These are phyloP conservation scores for Plecturocebus donacophilus DNA, from an alignment of 2,113 vertebrate species.

Conservation along the genomic window DNA sequence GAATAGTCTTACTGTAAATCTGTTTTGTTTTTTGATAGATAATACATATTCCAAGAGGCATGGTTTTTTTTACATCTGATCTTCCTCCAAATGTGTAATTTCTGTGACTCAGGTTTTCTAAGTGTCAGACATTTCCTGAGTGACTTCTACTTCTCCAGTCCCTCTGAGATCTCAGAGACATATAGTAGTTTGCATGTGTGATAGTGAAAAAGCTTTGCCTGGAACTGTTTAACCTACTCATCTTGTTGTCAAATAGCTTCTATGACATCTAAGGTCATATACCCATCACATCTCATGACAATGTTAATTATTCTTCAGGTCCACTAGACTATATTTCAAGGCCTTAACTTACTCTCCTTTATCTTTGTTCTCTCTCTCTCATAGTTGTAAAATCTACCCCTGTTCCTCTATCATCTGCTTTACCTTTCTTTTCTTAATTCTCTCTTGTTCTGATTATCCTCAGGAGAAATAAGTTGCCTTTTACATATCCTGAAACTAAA, in stretches of 20 bases:
- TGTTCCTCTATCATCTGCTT: neutral
- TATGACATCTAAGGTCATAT: neutral
- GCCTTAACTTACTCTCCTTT: neutral
- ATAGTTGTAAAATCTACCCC: neutral
- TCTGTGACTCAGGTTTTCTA: neutral
- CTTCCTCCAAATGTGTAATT: neutral
- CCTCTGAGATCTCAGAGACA: neutral
- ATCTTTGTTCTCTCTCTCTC: neutral
- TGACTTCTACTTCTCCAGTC: neutral
- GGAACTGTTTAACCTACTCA: neutral
- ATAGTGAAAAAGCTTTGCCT: neutral
- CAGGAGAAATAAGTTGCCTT: neutral
- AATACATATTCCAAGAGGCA: neutral
- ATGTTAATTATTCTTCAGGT: neutral
- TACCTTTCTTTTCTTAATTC: neutral
- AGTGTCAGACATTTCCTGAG: neutral
- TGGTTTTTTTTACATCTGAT: neutral
- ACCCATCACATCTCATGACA: neutral
- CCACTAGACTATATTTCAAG: neutral
- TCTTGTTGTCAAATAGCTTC: neutral
- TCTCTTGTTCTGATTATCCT: constrained; percentile 18
- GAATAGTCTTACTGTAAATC: neutral
- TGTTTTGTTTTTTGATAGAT: neutral
- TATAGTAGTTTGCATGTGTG: neutral
- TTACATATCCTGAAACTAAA: constrained; percentile 10